A percentile compares a stretch with the other conserved stretches of the same genome.
Conservation (phyloP, 2,113 vertebrate species). For the Echinops telfairi region DNA sequence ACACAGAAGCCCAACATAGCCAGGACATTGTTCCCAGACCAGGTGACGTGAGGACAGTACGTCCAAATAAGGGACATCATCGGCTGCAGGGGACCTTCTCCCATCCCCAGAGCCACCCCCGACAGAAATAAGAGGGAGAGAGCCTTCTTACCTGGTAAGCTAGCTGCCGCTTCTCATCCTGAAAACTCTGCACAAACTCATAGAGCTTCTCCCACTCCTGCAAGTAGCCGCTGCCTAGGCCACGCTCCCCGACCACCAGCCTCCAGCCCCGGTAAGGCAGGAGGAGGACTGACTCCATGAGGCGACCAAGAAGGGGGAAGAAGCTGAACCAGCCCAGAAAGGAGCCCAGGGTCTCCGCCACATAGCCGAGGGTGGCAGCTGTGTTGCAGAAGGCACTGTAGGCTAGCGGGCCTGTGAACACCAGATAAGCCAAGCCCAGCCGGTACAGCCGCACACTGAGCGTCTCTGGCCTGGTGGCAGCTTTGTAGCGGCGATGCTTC, state of each 20-base stretch:
- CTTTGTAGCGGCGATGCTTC: slow-evolving; percentile 88
- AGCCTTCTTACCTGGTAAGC: slow-evolving; percentile 88
- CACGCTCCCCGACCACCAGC: slow-evolving; percentile 81
- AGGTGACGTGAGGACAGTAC: background rate
- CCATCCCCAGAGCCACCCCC: background rate
- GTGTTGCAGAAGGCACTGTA: slow-evolving; percentile 91
- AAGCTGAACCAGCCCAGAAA: slow-evolving; percentile 91
- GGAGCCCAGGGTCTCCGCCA: slow-evolving; percentile 88
- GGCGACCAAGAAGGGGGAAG: slow-evolving; percentile 88
- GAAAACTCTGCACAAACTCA: slow-evolving; percentile 90
- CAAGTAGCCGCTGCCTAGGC: slow-evolving; percentile 85
- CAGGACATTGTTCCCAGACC: background rate
- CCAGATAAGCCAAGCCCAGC: slow-evolving; percentile 90
- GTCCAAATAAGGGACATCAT: background rate
- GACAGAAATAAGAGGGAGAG: background rate
- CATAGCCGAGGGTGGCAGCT: slow-evolving; percentile 88
- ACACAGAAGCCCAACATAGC: slow-evolving; percentile 2
- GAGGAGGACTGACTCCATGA: slow-evolving; percentile 89
- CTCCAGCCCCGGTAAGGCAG: slow-evolving; percentile 89
- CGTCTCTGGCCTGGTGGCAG: background rate
- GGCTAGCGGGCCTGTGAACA: slow-evolving; percentile 90
- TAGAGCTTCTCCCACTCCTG: slow-evolving; percentile 92
- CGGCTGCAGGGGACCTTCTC: background rate
- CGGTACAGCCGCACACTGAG: slow-evolving; percentile 88
- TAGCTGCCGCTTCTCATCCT: slow-evolving; percentile 87